Evolutionary conservation across 2,797 vertebrate species (phyloP).

Genomic region (Poeciliopsis infans): DNA sequence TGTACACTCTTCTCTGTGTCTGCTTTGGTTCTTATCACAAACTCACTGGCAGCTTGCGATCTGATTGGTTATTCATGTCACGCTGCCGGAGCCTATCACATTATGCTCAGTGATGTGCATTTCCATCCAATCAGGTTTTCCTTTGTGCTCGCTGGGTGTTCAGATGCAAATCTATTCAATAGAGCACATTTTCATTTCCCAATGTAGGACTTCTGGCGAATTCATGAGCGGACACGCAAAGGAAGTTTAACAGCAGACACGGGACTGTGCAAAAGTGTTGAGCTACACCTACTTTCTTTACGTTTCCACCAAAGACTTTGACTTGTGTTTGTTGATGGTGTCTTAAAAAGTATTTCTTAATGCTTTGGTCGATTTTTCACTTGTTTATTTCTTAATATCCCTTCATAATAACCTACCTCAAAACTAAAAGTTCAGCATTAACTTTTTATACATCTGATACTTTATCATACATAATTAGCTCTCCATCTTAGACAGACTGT

Average conservation of each 20-base stretch:
- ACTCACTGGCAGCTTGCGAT: conserved; percentile 64
- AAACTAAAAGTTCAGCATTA: neutral
- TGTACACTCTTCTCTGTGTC: conserved; percentile 42
- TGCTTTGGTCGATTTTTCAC: neutral
- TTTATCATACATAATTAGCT: neutral
- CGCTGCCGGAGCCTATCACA: conserved; percentile 67
- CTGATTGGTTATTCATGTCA: conserved; percentile 81
- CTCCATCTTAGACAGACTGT: neutral
- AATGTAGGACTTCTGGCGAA: conserved; percentile 59
- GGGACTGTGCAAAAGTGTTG: neutral
- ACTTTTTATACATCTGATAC: neutral
- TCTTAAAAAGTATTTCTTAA: neutral
- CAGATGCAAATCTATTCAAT: conserved; percentile 80
- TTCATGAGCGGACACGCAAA: conserved; percentile 61
- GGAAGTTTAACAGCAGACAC: conserved; percentile 57
- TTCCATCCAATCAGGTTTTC: conserved; percentile 79
- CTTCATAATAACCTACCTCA: neutral
- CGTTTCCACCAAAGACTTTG: neutral
- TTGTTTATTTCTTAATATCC: neutral
- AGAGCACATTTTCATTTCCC: conserved; percentile 78
- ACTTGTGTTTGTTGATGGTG: neutral
- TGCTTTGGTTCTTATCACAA: conserved; percentile 66
- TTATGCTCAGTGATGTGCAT: conserved; percentile 75
- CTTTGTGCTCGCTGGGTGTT: conserved; percentile 76
- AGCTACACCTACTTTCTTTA: neutral